Percentiles rank a stretch among this genome's conserved stretches.
Conservation (phyloP, 2,888 invertebrate species). For the Empis stercorea region DNA sequence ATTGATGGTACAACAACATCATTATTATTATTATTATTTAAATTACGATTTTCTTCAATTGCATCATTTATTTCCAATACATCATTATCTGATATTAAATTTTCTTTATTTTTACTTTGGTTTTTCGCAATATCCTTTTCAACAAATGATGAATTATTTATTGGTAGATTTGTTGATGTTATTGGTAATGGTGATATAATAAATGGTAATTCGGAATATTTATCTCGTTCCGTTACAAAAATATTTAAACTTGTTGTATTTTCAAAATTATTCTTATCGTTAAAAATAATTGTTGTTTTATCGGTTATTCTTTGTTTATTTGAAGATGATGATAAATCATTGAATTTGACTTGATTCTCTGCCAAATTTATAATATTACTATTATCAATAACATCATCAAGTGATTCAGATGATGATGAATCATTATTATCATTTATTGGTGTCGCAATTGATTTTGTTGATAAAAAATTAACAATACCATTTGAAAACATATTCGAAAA, state of each 20-base stretch:
- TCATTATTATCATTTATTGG: constrained; percentile 24
- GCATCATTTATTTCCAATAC: constrained; percentile 49
- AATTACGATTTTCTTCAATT: constrained; percentile 18
- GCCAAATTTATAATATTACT: too few relatives aligned
- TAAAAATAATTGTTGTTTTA: constrained; percentile 4
- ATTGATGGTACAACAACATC: too few relatives aligned
- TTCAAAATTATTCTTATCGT: not conserved
- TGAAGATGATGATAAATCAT: too few relatives aligned
- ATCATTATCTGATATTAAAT: constrained; percentile 50
- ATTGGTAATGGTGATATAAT: constrained; percentile 17
- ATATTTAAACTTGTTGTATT: not conserved
- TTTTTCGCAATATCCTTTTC: constrained; percentile 13
- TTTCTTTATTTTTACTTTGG: constrained; percentile 32
- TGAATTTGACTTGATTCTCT: too few relatives aligned
- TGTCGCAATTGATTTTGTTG: constrained; percentile 9
- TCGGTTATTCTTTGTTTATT: not conserved
- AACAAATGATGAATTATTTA: constrained; percentile 10
- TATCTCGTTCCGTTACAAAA: constrained; percentile 6
- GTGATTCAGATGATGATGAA: constrained; percentile 8
- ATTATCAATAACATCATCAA: too few relatives aligned
- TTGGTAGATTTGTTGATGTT: constrained; percentile 16
- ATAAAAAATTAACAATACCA: constrained; percentile 20
- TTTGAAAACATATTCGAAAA: constrained; percentile 27
- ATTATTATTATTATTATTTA: too few relatives aligned
- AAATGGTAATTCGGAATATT: not conserved